Evolutionary conservation across 2,888 invertebrate genomes (phyloP).

Genomic region (Tortrix viridana): DNA sequence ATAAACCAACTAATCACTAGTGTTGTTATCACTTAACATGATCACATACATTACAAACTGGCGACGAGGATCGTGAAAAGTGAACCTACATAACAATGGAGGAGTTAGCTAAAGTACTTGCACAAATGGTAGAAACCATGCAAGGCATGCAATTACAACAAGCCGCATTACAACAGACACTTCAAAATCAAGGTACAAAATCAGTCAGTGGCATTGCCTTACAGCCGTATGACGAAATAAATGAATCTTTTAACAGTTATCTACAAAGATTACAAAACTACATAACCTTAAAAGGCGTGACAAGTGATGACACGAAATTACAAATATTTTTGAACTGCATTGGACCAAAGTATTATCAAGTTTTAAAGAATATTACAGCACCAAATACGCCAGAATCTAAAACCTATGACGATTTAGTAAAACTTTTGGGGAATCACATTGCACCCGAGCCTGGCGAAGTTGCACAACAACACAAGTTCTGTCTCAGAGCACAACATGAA

Average conservation of each 20-base stretch:
- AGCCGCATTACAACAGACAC: not conserved
- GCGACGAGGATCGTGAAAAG: too few species aligned
- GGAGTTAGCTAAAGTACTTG: too few species aligned
- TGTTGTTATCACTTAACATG: too few species aligned
- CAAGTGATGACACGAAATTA: not conserved
- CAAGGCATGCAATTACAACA: conserved; percentile 1
- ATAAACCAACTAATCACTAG: too few species aligned
- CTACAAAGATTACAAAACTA: conserved; percentile 6
- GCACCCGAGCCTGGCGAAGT: conserved; percentile 13
- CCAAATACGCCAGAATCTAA: not conserved
- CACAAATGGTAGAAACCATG: not conserved
- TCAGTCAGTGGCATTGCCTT: not conserved
- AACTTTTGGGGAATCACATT: not conserved
- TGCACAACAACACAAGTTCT: conserved; percentile 15
- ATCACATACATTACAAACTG: too few species aligned
- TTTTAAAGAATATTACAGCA: conserved; percentile 15
- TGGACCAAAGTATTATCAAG: conserved; percentile 24
- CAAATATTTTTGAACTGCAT: conserved; percentile 18
- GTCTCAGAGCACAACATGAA: not conserved
- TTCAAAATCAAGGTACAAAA: not conserved
- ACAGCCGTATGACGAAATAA: conserved; percentile 14
- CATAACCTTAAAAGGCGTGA: not conserved
- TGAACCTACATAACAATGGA: too few species aligned
- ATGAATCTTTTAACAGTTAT: conserved; percentile 8
- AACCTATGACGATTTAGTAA: not conserved